Conservation (phyloP, 2,888 invertebrate species). For the Scrobipalpa costella region DNA sequence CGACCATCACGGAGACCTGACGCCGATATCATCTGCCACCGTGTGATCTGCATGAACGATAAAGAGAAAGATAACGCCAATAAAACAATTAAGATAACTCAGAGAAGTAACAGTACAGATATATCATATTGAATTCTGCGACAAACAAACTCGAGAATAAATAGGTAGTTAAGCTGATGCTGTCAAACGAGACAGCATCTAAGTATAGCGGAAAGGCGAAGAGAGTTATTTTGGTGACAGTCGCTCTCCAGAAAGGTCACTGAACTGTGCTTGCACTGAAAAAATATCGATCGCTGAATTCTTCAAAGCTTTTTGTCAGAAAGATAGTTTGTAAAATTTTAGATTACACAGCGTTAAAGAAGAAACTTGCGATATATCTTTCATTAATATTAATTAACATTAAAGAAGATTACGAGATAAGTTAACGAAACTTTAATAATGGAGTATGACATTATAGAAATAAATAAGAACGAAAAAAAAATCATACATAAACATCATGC, state of each 20-base stretch:
- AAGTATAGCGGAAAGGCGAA: constrained; percentile 36
- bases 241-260: constrained; percentile 42
- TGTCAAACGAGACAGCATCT: constrained; percentile 29
- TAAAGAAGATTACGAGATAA: neutral
- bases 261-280: constrained; percentile 28
- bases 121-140: neutral
- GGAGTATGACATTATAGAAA: too few relatives aligned
- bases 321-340: neutral
- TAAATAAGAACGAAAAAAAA: too few relatives aligned
- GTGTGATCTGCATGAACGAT: constrained; percentile 56
- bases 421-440: neutral
- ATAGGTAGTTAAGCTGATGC: neutral
- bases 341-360: neutral
- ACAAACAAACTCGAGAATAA: neutral
- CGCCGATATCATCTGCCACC: constrained; percentile 48
- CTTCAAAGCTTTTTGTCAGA: neutral
- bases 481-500: too few relatives aligned
- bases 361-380: neutral
- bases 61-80: constrained; percentile 18
- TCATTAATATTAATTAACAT: neutral
- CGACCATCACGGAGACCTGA: constrained; percentile 59
- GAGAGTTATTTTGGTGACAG: constrained; percentile 49
- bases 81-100: constrained; percentile 10
- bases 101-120: too few relatives aligned
- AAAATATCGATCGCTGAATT: neutral